Percentiles rank a stretch among this genome's conserved stretches.
These are phyloP conservation scores for Tenrec ecaudatus DNA, from an alignment of 2,113 vertebrate species.

Conservation along the genomic window DNA sequence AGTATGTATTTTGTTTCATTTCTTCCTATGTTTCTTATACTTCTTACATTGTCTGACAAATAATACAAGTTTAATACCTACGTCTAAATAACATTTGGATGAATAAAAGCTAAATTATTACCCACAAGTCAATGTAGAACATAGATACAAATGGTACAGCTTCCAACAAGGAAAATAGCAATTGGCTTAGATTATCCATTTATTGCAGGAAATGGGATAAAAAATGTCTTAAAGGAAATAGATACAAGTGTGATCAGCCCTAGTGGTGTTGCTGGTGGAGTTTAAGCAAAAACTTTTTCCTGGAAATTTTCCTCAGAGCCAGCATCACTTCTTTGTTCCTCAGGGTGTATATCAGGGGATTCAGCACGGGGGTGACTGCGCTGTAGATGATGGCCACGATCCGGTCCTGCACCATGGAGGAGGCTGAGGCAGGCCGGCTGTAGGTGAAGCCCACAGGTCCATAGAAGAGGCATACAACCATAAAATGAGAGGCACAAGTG, in stretches of 20 bases:
- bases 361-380: slow-evolving; percentile 63
- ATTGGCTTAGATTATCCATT: not conserved
- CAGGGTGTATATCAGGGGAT: slow-evolving; percentile 63
- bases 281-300: not conserved
- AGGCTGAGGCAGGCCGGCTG: no score
- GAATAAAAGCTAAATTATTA: not conserved
- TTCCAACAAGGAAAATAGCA: not conserved
- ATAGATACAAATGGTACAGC: not conserved
- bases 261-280: not conserved
- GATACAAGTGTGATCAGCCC: not conserved
- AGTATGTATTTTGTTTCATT: no score
- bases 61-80: not conserved
- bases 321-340: slow-evolving; percentile 63
- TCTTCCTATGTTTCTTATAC: no score
- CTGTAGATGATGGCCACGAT: slow-evolving; percentile 42
- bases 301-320: slow-evolving; percentile 28
- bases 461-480: no score
- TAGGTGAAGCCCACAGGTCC: no score
- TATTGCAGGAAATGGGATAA: not conserved
- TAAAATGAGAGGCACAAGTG: no score
- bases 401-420: no score
- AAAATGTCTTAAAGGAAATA: not conserved
- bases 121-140: not conserved
- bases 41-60: no score
- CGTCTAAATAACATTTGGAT: not conserved